phyloP scores from a whole-genome alignment of 1,140 invertebrate species.

The Centruroides vittatus region DNA sequence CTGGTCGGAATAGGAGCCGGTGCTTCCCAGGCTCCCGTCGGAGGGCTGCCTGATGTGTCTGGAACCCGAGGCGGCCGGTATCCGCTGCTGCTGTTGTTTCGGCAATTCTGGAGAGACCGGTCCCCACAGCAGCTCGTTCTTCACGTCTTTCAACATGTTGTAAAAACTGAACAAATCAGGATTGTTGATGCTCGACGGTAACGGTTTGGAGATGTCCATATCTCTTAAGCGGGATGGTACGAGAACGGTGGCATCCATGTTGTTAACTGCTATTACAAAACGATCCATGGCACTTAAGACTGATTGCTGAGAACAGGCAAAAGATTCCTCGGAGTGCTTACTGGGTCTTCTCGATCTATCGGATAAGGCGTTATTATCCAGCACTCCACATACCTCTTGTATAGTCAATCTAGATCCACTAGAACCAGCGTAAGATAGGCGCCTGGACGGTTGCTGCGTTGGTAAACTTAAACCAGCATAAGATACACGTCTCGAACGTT shows the following conservation, averaged over 20 bases:
- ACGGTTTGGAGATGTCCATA: slow-evolving; percentile 38
- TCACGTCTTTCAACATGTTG: slow-evolving; percentile 44
- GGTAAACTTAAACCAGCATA: too few relatives aligned
- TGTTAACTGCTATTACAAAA: slow-evolving; percentile 68
- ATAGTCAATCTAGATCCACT: too few relatives aligned
- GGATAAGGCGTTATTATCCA: too few relatives aligned
- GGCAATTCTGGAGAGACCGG: background rate
- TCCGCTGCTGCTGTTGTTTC: background rate
- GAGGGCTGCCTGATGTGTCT: slow-evolving; percentile 6
- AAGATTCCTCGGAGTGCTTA: too few relatives aligned
- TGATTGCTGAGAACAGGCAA: slow-evolving; percentile 44
- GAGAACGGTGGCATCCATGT: slow-evolving; percentile 78
- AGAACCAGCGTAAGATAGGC: too few relatives aligned
- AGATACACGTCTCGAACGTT: too few relatives aligned
- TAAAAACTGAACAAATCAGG: background rate
- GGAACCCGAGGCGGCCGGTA: slow-evolving; percentile 23
- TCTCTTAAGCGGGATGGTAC: slow-evolving; percentile 74
- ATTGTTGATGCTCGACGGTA: too few relatives aligned
- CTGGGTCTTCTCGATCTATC: too few relatives aligned
- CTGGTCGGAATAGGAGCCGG: background rate
- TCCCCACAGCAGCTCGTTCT: slow-evolving; percentile 69
- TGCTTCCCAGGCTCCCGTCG: slow-evolving; percentile 16
- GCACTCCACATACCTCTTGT: too few relatives aligned
- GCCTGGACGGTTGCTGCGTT: too few relatives aligned
- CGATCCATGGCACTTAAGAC: slow-evolving; percentile 73